These are phyloP conservation scores for Bombycilla garrulus DNA, from an alignment of 2,113 vertebrate genomes.

Conservation along the genomic window DNA sequence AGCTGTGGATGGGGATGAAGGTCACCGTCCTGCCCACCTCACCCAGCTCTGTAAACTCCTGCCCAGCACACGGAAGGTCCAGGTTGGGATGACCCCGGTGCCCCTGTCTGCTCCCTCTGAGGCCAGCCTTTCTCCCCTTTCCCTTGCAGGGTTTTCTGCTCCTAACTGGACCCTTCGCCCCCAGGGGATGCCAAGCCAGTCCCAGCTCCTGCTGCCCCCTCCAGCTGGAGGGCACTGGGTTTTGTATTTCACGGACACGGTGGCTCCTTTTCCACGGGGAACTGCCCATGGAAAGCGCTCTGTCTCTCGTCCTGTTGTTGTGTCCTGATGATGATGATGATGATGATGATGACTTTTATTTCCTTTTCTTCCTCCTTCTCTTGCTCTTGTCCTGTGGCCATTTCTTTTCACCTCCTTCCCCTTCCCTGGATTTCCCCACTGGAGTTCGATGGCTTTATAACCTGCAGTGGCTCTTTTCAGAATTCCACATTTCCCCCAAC, in stretches of 20 bases:
- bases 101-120: not conserved
- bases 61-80: accelerated
- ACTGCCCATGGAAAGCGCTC: conserved; percentile 39
- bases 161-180: conserved; percentile 68
- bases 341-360: conserved; percentile 40
- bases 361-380: conserved; percentile 28
- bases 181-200: conserved; percentile 57
- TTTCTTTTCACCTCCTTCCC: conserved; percentile 34
- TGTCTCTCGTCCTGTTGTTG: conserved; percentile 67
- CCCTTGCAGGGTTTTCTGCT: conserved; percentile 78
- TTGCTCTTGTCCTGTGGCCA: conserved; percentile 32
- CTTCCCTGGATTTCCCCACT: conserved; percentile 29
- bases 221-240: conserved; percentile 37
- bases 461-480: conserved; percentile 60
- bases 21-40: not conserved
- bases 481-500: not conserved
- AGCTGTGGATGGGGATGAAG: not conserved
- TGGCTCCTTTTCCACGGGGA: conserved; percentile 61
- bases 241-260: conserved; percentile 54
- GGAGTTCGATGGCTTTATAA: conserved; percentile 47
- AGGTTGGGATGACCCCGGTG: accelerated
- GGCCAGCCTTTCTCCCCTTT: conserved; percentile 20
- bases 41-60: not conserved
- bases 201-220: conserved; percentile 23
- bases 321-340: conserved; percentile 65